Conservation (phyloP, 1,140 invertebrate species). For the Lepidostoma basale region DNA sequence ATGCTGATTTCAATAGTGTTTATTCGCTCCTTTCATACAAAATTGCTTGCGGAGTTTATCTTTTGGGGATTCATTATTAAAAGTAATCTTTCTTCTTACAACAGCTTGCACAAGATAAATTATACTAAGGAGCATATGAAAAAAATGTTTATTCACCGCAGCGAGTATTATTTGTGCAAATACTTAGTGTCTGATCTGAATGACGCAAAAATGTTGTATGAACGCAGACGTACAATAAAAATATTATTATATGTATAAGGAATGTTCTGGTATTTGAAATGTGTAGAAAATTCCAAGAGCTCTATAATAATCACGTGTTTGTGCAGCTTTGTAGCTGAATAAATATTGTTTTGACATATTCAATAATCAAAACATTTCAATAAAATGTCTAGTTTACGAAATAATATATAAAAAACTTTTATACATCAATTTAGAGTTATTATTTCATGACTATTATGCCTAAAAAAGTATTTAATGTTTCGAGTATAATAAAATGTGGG, state of each 20-base stretch:
- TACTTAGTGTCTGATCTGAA: slow-evolving; percentile 12
- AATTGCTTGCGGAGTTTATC: slow-evolving; percentile 38
- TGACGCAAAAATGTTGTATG: too few species aligned
- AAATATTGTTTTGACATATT: too few species aligned
- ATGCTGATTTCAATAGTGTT: slow-evolving; percentile 39
- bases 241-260: background rate
- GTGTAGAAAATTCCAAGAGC: too few species aligned
- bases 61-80: slow-evolving; percentile 38
- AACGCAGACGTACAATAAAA: background rate
- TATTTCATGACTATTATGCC: too few species aligned
- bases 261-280: background rate
- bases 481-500: too few species aligned
- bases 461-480: too few species aligned
- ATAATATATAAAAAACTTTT: too few species aligned
- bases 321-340: too few species aligned
- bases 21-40: slow-evolving; percentile 35
- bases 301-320: too few species aligned
- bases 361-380: too few species aligned
- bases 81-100: slow-evolving; percentile 23
- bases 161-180: slow-evolving; percentile 18
- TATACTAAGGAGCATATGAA: background rate
- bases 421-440: too few species aligned
- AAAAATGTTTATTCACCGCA: background rate
- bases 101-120: slow-evolving; percentile 17
- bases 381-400: too few species aligned